phyloP scores from a whole-genome alignment of 2,113 vertebrate genomes.

The Proteles cristata region DNA sequence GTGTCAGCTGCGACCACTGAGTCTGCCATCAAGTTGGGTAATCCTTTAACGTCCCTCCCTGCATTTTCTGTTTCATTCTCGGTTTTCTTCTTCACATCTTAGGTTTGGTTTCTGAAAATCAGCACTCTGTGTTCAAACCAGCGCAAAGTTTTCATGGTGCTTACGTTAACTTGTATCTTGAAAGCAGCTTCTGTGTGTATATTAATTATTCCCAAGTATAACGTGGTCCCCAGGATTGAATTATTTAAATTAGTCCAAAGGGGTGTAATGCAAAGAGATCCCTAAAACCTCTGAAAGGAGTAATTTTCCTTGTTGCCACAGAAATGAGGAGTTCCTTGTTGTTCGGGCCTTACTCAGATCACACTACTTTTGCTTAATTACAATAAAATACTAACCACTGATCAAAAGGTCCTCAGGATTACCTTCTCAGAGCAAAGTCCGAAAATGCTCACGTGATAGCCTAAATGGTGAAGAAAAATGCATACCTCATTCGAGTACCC shows the following conservation, averaged over 20 bases:
- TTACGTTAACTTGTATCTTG: background rate
- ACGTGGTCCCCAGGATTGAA: background rate
- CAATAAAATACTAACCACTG: slow-evolving; percentile 47
- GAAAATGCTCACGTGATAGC: background rate
- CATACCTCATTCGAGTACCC: background rate
- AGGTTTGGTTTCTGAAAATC: background rate
- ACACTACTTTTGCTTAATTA: slow-evolving; percentile 62
- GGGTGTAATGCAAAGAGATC: slow-evolving; percentile 32
- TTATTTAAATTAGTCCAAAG: slow-evolving; percentile 59
- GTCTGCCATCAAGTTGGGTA: background rate
- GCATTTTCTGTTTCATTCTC: background rate
- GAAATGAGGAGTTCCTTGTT: slow-evolving; percentile 53
- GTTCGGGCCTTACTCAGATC: slow-evolving; percentile 24
- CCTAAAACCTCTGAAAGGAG: slow-evolving; percentile 37
- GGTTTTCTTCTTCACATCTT: background rate
- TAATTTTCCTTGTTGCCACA: slow-evolving; percentile 57
- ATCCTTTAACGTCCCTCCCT: slow-evolving; percentile 25
- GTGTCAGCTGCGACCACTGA: slow-evolving; percentile 5
- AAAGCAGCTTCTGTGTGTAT: background rate
- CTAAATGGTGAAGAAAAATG: background rate
- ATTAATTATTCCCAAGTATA: slow-evolving; percentile 32
- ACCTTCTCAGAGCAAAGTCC: background rate
- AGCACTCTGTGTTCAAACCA: background rate
- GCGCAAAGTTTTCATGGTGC: background rate
- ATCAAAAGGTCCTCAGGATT: slow-evolving; percentile 36